phyloP scores from a whole-genome alignment of 2,113 vertebrate genomes.

The Anolis sagrei region DNA sequence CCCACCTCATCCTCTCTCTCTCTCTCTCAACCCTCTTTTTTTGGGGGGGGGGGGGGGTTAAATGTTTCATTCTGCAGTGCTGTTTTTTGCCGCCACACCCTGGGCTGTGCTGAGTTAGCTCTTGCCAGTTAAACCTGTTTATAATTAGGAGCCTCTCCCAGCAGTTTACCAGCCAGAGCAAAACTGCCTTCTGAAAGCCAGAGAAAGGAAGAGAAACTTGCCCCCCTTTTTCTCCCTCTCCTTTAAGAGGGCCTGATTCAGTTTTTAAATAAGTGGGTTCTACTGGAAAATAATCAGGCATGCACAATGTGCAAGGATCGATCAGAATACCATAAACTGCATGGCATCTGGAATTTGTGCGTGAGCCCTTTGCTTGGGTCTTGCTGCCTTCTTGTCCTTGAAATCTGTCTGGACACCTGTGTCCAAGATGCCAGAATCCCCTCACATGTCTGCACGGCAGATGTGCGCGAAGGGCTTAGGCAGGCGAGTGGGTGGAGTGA shows the following conservation, averaged over 20 bases:
- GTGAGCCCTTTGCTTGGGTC: background rate
- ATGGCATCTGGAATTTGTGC: background rate
- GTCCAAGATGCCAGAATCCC: background rate
- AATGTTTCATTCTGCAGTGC: slow-evolving; percentile 23
- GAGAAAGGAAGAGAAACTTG: background rate
- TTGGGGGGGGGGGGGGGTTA: slow-evolving; percentile 13
- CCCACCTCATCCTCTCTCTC: background rate
- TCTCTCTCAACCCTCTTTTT: background rate
- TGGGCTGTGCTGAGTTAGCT: slow-evolving; percentile 37
- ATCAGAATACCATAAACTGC: background rate
- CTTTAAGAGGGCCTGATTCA: background rate
- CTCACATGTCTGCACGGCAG: slow-evolving; percentile 1
- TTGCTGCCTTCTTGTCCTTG: background rate
- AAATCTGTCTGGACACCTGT: background rate
- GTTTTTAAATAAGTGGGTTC: background rate
- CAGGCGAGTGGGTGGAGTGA: background rate
- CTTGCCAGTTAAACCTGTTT: slow-evolving; percentile 53
- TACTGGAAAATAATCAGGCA: background rate
- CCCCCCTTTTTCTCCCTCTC: background rate
- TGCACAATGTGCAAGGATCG: background rate
- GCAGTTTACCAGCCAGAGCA: slow-evolving; percentile 38
- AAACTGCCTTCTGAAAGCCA: slow-evolving; percentile 32
- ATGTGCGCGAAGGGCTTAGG: background rate
- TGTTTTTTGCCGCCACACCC: slow-evolving; percentile 37
- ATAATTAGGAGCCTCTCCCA: slow-evolving; percentile 49